Evolutionary conservation across 2,113 vertebrate genomes (phyloP).

Genomic region (Loxodonta africana): DNA sequence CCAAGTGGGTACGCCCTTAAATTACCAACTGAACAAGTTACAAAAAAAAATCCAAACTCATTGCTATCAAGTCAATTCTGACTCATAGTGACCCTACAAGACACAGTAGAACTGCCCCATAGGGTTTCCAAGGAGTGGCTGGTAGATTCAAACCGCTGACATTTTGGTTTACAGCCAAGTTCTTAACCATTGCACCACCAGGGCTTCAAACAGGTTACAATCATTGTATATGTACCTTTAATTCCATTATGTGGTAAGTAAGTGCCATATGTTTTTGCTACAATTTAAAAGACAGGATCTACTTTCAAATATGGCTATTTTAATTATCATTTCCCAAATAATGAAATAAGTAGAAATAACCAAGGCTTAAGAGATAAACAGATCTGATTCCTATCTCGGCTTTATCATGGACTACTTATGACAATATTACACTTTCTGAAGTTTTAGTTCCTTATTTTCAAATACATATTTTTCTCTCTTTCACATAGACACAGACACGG

Average conservation of each 20-base stretch:
- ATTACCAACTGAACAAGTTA: background rate
- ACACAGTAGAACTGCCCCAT: too few relatives aligned
- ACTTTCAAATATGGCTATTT: background rate
- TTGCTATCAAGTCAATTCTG: too few relatives aligned
- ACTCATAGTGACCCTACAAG: too few relatives aligned
- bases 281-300: slow-evolving; percentile 26
- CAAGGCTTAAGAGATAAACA: background rate
- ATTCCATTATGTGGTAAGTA: background rate
- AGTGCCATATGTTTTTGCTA: background rate
- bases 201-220: background rate
- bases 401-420: background rate
- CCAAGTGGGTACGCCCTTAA: background rate
- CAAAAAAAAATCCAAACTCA: too few relatives aligned
- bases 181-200: too few relatives aligned
- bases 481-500: background rate
- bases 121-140: too few relatives aligned
- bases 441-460: slow-evolving; percentile 33
- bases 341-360: background rate
- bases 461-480: background rate
- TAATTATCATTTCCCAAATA: background rate
- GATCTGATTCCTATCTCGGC: background rate
- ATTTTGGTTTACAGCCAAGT: too few relatives aligned
- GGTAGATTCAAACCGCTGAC: too few relatives aligned
- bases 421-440: background rate
- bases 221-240: background rate